These are phyloP conservation scores for Haliclystus octoradiatus DNA, from an alignment of 30 jellyfish, hydroid and myxozoan genomes.

Conservation along the genomic window DNA sequence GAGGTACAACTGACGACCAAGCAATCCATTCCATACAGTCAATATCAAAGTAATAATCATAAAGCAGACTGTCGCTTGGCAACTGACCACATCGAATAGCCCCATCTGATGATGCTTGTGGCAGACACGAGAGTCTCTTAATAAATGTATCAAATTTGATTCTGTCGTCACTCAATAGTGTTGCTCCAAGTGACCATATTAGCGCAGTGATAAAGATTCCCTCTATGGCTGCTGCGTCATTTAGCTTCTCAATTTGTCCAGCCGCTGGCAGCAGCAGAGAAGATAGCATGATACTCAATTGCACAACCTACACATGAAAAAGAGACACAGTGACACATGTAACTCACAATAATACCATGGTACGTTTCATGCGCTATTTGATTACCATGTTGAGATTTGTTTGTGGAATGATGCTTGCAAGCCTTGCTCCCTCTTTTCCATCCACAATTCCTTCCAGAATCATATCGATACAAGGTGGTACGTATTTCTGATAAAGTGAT, in stretches of 20 bases:
- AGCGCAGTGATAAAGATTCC: conserved; percentile 85
- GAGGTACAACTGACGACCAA: conserved; percentile 85
- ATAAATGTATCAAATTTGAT: conserved; percentile 61
- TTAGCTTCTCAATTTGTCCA: conserved; percentile 29
- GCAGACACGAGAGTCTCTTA: conserved; percentile 63
- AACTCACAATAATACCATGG: neutral
- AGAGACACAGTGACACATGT: neutral
- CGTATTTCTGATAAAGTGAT: conserved; percentile 61
- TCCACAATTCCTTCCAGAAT: conserved; percentile 90
- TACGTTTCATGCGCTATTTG: neutral
- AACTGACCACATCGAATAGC: conserved; percentile 71
- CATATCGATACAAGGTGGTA: conserved; percentile 75
- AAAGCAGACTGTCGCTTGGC: conserved; percentile 77
- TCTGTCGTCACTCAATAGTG: conserved; percentile 82
- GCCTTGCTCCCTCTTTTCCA: conserved; percentile 67
- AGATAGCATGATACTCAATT: conserved; percentile 71
- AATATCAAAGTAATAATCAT: conserved; percentile 64
- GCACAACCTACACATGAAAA: conserved; percentile 62
- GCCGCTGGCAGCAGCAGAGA: conserved; percentile 90
- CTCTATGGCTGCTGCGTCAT: conserved; percentile 68
- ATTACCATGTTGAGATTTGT: conserved; percentile 91
- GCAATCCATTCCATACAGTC: conserved; percentile 76
- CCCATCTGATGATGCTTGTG: conserved; percentile 53
- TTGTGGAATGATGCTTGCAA: conserved; percentile 79
- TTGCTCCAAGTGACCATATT: conserved; percentile 95